These are phyloP conservation scores for Mesorhabditis sp. DNA, from an alignment of 2,888 invertebrate genomes.

Conservation along the genomic window DNA sequence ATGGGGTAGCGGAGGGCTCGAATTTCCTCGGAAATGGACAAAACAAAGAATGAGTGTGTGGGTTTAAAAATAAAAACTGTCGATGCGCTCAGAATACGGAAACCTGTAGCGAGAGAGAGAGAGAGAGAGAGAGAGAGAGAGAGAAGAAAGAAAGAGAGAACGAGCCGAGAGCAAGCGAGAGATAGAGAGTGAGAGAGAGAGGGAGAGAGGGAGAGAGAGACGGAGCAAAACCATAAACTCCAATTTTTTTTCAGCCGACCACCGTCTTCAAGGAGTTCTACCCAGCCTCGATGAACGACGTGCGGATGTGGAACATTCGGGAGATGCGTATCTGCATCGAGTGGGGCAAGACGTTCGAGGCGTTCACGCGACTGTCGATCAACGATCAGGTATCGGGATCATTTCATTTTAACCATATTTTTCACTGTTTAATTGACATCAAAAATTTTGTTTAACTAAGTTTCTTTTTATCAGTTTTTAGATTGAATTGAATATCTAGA, in stretches of 20 bases:
- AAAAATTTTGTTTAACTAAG: not conserved
- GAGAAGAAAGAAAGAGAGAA: not conserved
- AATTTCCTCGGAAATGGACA: no score
- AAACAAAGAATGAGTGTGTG: no score
- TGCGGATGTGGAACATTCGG: conserved; percentile 57
- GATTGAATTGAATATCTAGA: not conserved
- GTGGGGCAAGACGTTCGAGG: conserved; percentile 57
- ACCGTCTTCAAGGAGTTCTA: conserved; percentile 52
- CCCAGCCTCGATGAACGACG: conserved; percentile 57
- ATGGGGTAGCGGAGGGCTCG: no score
- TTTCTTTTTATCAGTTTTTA: not conserved
- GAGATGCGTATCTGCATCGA: conserved; percentile 56
- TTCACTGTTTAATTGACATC: no score
- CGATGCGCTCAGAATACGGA: no score
- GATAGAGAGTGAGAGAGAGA: not conserved
- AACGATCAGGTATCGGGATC: conserved; percentile 51
- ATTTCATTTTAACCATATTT: no score
- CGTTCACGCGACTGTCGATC: conserved; percentile 38
- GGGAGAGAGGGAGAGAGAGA: not conserved
- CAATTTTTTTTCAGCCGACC: conserved; percentile 34
- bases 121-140: not conserved
- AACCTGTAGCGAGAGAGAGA: not conserved
- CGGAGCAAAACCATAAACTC: no score
- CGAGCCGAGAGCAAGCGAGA: not conserved
- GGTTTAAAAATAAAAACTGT: no score